phyloP scores from a whole-genome alignment of 2,888 invertebrate species.

The Poecilobothrus nobilitatus region DNA sequence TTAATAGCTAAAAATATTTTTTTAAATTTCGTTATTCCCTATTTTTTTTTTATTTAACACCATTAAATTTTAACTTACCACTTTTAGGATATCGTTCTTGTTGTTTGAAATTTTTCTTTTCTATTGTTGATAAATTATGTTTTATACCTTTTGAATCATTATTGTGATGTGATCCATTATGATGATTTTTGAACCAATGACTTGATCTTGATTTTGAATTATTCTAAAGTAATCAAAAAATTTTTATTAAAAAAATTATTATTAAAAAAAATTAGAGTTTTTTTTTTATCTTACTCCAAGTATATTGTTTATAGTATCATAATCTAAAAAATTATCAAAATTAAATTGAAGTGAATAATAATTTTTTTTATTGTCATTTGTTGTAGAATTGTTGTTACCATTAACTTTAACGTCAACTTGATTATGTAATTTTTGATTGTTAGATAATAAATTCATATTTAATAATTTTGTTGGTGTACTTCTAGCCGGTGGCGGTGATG shows the following conservation, averaged over 20 bases:
- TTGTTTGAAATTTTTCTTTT: neutral
- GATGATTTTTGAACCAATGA: neutral
- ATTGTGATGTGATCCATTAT: neutral
- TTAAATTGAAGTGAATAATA: neutral
- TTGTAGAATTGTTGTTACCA: neutral
- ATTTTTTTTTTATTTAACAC: neutral
- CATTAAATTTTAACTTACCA: neutral
- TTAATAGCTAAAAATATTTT: neutral
- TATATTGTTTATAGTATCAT: neutral
- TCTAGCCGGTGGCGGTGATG: constrained; percentile 7
- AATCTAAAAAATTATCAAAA: neutral
- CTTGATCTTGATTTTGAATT: neutral
- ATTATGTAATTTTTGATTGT: neutral
- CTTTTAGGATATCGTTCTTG: neutral
- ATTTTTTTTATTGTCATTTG: neutral
- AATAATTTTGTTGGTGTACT: constrained; percentile 10
- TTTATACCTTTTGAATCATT: neutral
- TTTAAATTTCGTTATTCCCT: neutral
- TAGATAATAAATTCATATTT: neutral
- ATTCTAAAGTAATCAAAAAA: neutral
- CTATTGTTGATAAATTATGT: neutral
- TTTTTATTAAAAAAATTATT: too few relatives aligned
- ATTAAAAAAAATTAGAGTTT: too few relatives aligned
- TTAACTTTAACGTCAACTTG: neutral
- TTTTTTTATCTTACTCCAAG: neutral